phyloP scores from a whole-genome alignment of 2,888 invertebrate genomes.

The Incurvaria masculella region DNA sequence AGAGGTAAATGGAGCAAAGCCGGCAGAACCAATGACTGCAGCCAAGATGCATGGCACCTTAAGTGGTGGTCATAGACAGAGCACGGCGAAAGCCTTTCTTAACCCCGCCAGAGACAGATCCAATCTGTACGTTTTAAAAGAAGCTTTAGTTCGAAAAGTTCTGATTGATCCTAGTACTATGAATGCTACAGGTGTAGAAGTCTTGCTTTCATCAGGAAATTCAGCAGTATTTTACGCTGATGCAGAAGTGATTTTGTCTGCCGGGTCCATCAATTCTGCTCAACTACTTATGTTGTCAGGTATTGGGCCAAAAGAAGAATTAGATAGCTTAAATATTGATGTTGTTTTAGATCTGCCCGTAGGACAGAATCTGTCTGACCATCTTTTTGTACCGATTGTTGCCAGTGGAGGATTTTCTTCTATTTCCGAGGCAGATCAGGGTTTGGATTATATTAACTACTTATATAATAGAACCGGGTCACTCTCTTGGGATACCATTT shows the following conservation, averaged over 20 bases:
- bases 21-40: constrained; percentile 22
- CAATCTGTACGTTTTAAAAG: constrained; percentile 33
- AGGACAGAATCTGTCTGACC: constrained; percentile 39
- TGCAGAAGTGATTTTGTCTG: constrained; percentile 37
- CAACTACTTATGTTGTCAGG: constrained; percentile 41
- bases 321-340: constrained; percentile 26
- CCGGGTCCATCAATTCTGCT: constrained; percentile 35
- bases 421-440: constrained; percentile 22
- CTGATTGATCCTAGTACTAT: constrained; percentile 26
- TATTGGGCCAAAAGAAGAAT: constrained; percentile 30
- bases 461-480: constrained; percentile 30
- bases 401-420: constrained; percentile 25
- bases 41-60: constrained; percentile 28
- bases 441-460: constrained; percentile 25
- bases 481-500: constrained; percentile 7
- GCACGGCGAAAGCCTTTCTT: constrained; percentile 38
- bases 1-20: constrained; percentile 31
- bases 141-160: constrained; percentile 30
- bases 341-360: constrained; percentile 34
- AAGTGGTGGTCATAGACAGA: constrained; percentile 32
- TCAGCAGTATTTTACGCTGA: constrained; percentile 25
- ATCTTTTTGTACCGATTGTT: constrained; percentile 25
- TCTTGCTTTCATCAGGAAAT: constrained; percentile 22
- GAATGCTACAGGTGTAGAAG: constrained; percentile 30
- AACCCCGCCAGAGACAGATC: constrained; percentile 23